phyloP scores from a whole-genome alignment of 92 coral and sea anemone species.

The Pocillopora grandis region DNA sequence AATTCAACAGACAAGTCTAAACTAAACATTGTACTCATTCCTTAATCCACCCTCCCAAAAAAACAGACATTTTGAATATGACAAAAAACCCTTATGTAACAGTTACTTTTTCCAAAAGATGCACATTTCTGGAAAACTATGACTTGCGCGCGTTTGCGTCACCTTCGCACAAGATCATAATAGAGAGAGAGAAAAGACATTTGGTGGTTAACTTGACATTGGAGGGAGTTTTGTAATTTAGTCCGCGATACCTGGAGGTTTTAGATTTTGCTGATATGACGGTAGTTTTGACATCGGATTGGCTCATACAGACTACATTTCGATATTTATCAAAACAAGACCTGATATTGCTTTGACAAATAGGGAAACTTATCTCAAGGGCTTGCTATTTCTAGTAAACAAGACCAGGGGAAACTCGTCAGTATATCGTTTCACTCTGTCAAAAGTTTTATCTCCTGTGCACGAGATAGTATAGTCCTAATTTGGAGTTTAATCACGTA shows the following conservation, averaged over 20 bases:
- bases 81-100: not conserved
- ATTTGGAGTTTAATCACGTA: slow-evolving; percentile 2
- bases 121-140: not conserved
- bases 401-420: slow-evolving; percentile 38
- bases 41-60: slow-evolving; percentile 11
- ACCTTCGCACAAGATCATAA: not conserved
- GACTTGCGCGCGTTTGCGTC: not conserved
- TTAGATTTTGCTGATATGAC: slow-evolving; percentile 32
- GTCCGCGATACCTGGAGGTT: slow-evolving; percentile 22
- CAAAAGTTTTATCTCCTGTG: slow-evolving; percentile 31
- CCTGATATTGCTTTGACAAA: slow-evolving; percentile 46
- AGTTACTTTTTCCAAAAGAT: not conserved
- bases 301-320: slow-evolving; percentile 37
- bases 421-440: slow-evolving; percentile 20
- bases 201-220: not conserved
- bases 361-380: slow-evolving; percentile 43
- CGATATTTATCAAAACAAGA: slow-evolving; percentile 48
- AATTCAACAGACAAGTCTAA: slow-evolving; percentile 15
- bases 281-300: slow-evolving; percentile 26
- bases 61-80: not conserved
- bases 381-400: slow-evolving; percentile 48
- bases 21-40: slow-evolving; percentile 30
- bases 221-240: slow-evolving; percentile 16
- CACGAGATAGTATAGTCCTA: slow-evolving; percentile 6
- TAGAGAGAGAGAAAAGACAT: not conserved